A percentile compares a stretch with the other conserved stretches of the same genome.
phyloP scores from a whole-genome alignment of 2,888 invertebrate genomes.

The Zaprionus bogoriensis region DNA sequence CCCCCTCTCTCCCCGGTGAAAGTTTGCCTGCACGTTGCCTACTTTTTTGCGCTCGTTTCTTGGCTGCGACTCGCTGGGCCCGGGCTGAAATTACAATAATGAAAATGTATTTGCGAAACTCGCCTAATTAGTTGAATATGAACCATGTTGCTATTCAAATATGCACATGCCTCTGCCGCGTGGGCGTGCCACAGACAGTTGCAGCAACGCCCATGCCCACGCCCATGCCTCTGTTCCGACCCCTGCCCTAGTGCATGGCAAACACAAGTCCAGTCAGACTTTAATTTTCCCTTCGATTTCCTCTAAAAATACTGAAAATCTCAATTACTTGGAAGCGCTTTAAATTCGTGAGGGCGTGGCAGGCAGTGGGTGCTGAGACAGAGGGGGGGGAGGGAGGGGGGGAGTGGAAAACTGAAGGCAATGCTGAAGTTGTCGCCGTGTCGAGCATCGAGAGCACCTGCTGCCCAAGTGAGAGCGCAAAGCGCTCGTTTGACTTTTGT shows the following conservation, averaged over 20 bases:
- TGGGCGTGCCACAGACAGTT: constrained; percentile 28
- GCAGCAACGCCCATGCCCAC: neutral
- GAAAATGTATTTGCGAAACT: constrained; percentile 75
- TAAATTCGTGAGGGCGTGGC: constrained; percentile 38
- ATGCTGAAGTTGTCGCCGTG: constrained; percentile 63
- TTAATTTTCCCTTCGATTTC: neutral
- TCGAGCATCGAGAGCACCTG: constrained; percentile 60
- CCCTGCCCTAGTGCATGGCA: too few relatives aligned
- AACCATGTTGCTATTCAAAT: constrained; percentile 73
- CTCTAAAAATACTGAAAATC: constrained; percentile 29
- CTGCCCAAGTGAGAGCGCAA: constrained; percentile 32
- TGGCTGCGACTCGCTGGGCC: constrained; percentile 11
- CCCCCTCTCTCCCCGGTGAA: constrained; percentile 23
- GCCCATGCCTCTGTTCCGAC: too few relatives aligned
- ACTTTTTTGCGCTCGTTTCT: constrained; percentile 51
- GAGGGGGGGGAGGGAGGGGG: neutral
- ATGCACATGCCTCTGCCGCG: constrained; percentile 61
- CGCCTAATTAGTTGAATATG: constrained; percentile 76
- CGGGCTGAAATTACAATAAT: constrained; percentile 68
- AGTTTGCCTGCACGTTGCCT: constrained; percentile 62
- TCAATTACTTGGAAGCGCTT: constrained; percentile 63
- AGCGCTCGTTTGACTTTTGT: constrained; percentile 55
- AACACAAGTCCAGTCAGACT: too few relatives aligned
- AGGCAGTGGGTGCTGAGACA: too few relatives aligned
- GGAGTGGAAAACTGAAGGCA: constrained; percentile 13